Evolutionary conservation across 1,140 invertebrate genomes (phyloP), one percentile per base, ranked within the genome.

Genomic region (Bacillus rossius): DNA sequence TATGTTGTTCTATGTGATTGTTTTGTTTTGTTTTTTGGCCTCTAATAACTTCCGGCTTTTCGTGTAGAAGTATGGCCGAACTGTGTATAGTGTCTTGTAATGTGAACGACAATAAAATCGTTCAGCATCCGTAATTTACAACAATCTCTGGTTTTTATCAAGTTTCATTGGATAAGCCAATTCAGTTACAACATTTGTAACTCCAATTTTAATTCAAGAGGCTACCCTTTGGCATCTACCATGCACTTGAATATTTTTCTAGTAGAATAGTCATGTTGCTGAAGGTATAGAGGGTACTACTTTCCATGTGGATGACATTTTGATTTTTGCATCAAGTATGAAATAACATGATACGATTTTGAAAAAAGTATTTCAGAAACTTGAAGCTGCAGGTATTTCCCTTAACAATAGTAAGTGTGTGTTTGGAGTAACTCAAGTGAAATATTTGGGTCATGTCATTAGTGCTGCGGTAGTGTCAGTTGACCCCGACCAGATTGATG

Each of bases 401-500:
- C 55, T 75, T 2, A 72, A 74, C 59, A 64, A 43, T 57, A 60
- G 67, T 7, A 77, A 76, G 64, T 69, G 73, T 60, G 22, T 62
- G 16, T 69, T 74, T 62, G 57, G 60, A 43, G 57, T 62, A 25
- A 54, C 41, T 41, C 61, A 62, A 57, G 55, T 74, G 1, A 67
- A 62, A 45, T 75, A 72, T 64, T 52, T 75, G 14, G 76, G 75
- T 5, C 69, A 74, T 51, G 62, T 69, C n/a, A 63, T 79, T 3
- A 62, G 65, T 17, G 49, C 49, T 26, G 58, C 71, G 13, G 76
- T 76, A 8, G 59, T 78, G 5, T 61, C 63, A 43, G 60, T 69
- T 34, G 72, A 75, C 60, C 68, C 67, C 8, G 58, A 64, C 5
- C 77, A 77, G 57, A 59, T 75, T 0, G 56, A 64, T 13, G 70